Evolutionary conservation across 2,888 invertebrate genomes (phyloP), one percentile per base, ranked within the genome.

Genomic region (Pyrochroa serraticornis): DNA sequence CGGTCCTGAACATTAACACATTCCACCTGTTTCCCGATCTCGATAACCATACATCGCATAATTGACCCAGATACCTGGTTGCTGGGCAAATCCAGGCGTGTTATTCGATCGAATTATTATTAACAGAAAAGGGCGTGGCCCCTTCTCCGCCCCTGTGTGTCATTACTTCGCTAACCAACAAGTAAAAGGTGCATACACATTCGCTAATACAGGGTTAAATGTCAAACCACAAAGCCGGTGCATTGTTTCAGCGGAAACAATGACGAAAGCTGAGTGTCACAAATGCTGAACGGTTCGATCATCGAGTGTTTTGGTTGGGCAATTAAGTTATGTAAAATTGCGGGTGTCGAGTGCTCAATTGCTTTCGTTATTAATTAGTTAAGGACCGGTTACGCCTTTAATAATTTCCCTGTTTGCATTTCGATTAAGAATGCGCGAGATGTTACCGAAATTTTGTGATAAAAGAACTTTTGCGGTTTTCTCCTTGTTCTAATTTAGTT

Each of bases 181-280:
- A 52, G 52, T 52, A 52, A 52, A 52, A 52, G 52, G 52, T 38
- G 45, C 52, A 50, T 39, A 37, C 47, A 37, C 13, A 47, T 9
- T 51, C 10, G 49, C 14, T 43, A 36, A 37, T 35, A 44, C 52
- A 32, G 52, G 22, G 52, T 52, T 52, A 52, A 52, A 52, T 52
- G 52, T 52, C 52, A 43, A 22, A 6, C 47, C 7, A 35, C 35
- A 22, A 22, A 22, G 37, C 35, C 12, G 30, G 48, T 38, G 51
- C 33, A 44, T 52, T 52, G 52, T 52, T 44, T 38, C 32, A 34
- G 45, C 37, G 38, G 44, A 45, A 52, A 13, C 34, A 50, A 42
- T n/a, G 12, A 39, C n/a, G 22, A 33, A 9, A 7, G 12, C 42
- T 33, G 43, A 42, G 32, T 7, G 10, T n/a, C 12, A 31, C 7